phyloP scores from a whole-genome alignment of 2,113 vertebrate genomes.

The Urocolius indicus region DNA sequence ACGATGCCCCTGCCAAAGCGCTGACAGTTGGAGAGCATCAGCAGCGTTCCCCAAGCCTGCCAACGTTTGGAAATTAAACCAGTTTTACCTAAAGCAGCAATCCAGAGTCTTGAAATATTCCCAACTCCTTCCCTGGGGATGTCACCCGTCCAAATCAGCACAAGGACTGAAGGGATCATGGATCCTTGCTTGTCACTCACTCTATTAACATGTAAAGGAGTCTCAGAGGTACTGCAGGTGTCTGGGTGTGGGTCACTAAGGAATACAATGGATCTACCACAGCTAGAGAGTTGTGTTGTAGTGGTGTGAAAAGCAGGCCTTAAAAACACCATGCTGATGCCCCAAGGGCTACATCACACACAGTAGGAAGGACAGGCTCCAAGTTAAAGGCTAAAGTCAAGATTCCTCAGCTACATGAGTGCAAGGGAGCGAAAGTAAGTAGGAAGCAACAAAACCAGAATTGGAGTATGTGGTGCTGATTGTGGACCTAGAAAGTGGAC shows the following conservation, averaged over 20 bases:
- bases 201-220: neutral
- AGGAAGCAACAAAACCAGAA: neutral
- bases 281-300: neutral
- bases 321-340: accelerated
- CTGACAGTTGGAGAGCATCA: neutral
- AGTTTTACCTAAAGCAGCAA: neutral
- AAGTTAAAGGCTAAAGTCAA: neutral
- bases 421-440: neutral
- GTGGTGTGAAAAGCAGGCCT: accelerated
- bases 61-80: neutral
- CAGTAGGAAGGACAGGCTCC: neutral
- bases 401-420: accelerated
- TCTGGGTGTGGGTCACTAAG: neutral
- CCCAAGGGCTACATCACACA: neutral
- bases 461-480: neutral
- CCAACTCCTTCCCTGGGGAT: neutral
- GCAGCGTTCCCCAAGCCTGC: neutral
- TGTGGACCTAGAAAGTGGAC: neutral
- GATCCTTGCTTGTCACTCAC: neutral
- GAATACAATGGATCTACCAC: accelerated
- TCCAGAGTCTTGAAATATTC: neutral
- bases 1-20: neutral
- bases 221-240: accelerated
- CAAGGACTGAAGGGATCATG: neutral
- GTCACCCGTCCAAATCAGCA: neutral